phyloP scores from a whole-genome alignment of 92 coral and sea anemone species.

The Phenganax stokvisi region DNA sequence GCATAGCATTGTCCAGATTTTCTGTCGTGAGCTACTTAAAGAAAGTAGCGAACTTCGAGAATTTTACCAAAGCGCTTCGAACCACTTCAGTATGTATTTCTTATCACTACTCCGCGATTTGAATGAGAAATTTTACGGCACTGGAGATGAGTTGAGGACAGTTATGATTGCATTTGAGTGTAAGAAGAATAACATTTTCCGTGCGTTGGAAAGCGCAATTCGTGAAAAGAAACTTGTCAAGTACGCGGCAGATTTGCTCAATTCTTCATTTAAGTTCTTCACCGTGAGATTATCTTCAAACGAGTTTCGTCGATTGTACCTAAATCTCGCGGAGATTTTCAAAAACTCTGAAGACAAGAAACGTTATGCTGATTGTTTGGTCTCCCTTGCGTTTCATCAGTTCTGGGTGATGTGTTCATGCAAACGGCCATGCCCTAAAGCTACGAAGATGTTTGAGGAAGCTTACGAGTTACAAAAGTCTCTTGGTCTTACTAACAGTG shows the following conservation, averaged over 20 bases:
- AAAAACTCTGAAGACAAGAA: slow-evolving; percentile 57
- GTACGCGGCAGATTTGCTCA: slow-evolving; percentile 36
- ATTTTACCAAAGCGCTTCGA: slow-evolving; percentile 55
- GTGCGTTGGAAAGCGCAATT: slow-evolving; percentile 65
- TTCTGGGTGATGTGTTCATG: slow-evolving; percentile 69
- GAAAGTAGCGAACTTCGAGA: slow-evolving; percentile 43
- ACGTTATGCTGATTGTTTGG: slow-evolving; percentile 71
- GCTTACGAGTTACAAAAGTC: slow-evolving; percentile 61
- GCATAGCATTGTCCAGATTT: slow-evolving; percentile 81
- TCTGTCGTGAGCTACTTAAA: slow-evolving; percentile 60
- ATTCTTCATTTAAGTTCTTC: slow-evolving; percentile 55
- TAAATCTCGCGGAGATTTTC: slow-evolving; percentile 58
- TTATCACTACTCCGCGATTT: slow-evolving; percentile 61
- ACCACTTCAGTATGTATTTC: slow-evolving; percentile 71
- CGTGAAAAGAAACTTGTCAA: slow-evolving; percentile 56
- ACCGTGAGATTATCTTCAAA: slow-evolving; percentile 65
- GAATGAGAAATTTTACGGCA: slow-evolving; percentile 47
- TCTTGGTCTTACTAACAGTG: slow-evolving; percentile 66
- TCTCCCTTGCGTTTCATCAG: slow-evolving; percentile 77
- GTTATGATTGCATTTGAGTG: slow-evolving; percentile 61
- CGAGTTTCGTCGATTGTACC: slow-evolving; percentile 68
- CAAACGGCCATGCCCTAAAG: slow-evolving; percentile 85
- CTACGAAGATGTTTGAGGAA: slow-evolving; percentile 73
- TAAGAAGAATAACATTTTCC: slow-evolving; percentile 75
- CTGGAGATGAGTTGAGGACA: slow-evolving; percentile 47